Evolutionary conservation across 2,888 invertebrate species (phyloP), one percentile per base, ranked within the genome.

Genomic region (Drosophila monieri): DNA sequence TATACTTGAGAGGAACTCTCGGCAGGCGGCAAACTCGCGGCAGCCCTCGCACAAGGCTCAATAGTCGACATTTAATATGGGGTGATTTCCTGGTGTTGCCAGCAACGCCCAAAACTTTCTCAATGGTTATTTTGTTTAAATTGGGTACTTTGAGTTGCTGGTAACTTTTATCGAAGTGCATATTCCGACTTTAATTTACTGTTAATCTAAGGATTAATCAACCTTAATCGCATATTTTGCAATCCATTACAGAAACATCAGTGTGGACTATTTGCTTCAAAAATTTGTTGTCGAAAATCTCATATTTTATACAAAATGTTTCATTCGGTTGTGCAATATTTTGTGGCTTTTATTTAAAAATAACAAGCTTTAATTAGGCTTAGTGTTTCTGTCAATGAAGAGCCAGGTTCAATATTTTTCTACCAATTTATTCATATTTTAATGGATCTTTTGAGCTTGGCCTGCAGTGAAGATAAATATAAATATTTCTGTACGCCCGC

Each of bases 401-500:
- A 15, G 47, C 3, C 30, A 47, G 21, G 39, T 57, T 61, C 57
- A 57, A 48, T 27, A 61, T 57, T 57, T 57, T 39, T 15, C 41
- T 39, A 48, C 47, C 47, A 61, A 61, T 57, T 61, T 61, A 61
- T 61, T 61, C 41, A 61, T 57, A 61, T 61, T 61, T 48, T 57
- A 61, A 61, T 61, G 60, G 57, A 61, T 61, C 39, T 41, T 39
- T 30, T 57, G 6, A 14, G 30, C 14, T 12, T 23, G 57, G 21
- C 57, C 47, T 23, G 47, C 37, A 14, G 37, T 21, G 8, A 8
- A 60, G 4, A 61, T 23, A 15, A 53, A 52, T 18, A 60, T 46
- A 61, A 46, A 64, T 61, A 61, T 61, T 39, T 14, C n/a, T 37
- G 57, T 57, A 39, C 14, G 37, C 14, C 27, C 21, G 43, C 21